A percentile compares a stretch with the other conserved stretches of the same genome.
Conservation (phyloP, 2,888 invertebrate species). For the Pristionchus mayeri region DNA sequence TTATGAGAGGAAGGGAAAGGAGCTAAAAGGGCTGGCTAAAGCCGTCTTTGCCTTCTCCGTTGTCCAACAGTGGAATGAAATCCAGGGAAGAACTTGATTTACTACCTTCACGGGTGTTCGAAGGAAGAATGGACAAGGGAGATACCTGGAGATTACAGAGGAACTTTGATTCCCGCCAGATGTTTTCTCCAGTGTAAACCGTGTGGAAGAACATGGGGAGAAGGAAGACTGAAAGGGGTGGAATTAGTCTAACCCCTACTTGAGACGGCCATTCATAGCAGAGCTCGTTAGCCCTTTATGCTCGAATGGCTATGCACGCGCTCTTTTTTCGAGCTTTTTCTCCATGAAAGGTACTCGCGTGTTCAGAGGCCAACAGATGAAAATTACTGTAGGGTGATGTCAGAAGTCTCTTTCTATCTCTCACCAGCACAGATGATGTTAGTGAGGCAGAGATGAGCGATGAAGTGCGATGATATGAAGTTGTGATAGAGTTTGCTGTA, state of each 20-base stretch:
- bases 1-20: not conserved
- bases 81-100: not conserved
- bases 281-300: not conserved
- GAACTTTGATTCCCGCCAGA: conserved; percentile 66
- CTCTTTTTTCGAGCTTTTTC: not conserved
- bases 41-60: not conserved
- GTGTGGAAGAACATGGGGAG: conserved; percentile 72
- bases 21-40: not conserved
- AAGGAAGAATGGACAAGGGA: not conserved
- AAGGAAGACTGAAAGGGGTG: conserved; percentile 58
- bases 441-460: conserved; percentile 74
- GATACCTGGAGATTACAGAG: conserved; percentile 72
- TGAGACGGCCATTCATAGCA: not conserved
- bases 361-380: not conserved
- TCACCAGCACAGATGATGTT: conserved; percentile 56
- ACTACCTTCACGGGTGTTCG: not conserved
- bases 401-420: no score
- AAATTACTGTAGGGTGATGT: not conserved
- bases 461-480: conserved; percentile 76
- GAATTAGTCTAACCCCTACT: conserved; percentile 61
- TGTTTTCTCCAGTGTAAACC: conserved; percentile 68
- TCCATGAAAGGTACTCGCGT: not conserved
- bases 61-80: not conserved
- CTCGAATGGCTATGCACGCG: not conserved
- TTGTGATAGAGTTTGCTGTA: conserved; percentile 72